phyloP scores from a whole-genome alignment of 2,113 vertebrate genomes.

The Cebus imitator region DNA sequence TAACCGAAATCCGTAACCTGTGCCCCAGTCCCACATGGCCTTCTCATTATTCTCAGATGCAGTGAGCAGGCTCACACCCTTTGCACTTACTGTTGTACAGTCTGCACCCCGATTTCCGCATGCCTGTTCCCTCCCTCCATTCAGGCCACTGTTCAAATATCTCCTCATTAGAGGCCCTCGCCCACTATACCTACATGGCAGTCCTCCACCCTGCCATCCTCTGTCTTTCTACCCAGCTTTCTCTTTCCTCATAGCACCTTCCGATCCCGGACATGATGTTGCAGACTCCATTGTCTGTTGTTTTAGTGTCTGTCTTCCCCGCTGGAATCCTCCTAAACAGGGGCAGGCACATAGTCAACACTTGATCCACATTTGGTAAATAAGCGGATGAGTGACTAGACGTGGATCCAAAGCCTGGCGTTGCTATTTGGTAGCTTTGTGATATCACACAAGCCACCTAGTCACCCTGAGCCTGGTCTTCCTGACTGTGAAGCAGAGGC shows the following conservation, averaged over 20 bases:
- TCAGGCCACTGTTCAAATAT: neutral
- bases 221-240: neutral
- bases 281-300: neutral
- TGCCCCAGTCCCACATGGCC: neutral
- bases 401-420: neutral
- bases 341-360: neutral
- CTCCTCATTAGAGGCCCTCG: neutral
- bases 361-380: neutral
- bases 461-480: neutral
- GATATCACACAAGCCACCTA: neutral
- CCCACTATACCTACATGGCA: neutral
- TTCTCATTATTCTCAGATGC: neutral
- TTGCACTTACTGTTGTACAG: rapidly evolving
- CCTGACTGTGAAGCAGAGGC: neutral
- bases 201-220: neutral
- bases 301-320: neutral
- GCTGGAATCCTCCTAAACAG: neutral
- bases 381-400: neutral
- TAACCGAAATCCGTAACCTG: rapidly evolving
- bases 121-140: neutral
- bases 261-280: too few relatives aligned
- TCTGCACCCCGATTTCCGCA: neutral
- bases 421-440: neutral
- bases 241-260: neutral
- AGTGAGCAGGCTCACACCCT: neutral